Base-by-base conservation (phyloP, 2,888 invertebrate species). In the Lasioglossum malachurum region DNA sequence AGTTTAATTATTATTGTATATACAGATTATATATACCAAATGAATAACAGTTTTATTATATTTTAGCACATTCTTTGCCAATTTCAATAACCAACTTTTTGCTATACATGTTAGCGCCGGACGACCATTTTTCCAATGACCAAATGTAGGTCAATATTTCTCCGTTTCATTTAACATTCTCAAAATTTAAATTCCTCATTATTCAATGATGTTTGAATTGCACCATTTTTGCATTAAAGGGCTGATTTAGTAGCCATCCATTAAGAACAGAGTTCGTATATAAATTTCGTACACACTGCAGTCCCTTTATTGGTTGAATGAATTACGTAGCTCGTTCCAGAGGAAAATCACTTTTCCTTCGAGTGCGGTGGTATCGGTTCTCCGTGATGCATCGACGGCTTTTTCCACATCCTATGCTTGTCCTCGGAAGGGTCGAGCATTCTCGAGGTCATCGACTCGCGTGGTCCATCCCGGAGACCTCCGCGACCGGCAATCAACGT, bases 401-500 rank as follows among this genome's bases (percentile, higher is more conserved):
- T 31, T 64, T 31, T 31, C 16, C 64, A 31, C 12, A 16, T 16
- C 16, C 7, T n/a, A 27, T 14, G 64, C 64, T 64, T 64, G 64
- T 31, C 16, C 31, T 27, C 31, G 16, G 31, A 14, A 64, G 64
- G 31, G 31, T 64, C 64, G 64, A 16, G 31, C 31, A 85, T 75
- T 83, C 81, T 74, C 67, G 77, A 75, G 90, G 89, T 90, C 90
- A 67, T 90, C 88, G 91, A 88, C 91, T 80, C 88, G 49, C 82
- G 80, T 80, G 87, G 88, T 88, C 84, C 91, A 90, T 92, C 86
- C 83, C 35, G 80, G 31, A 89, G 90, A 84, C 90, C 90, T 86
- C 67, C 80, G 77, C 88, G 89, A 89, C 89, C 84, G 88, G 92
- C 92, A 92, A 92, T 92, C 92, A 92, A 92, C 92, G 92, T 92